Evolutionary conservation across 1,140 invertebrate genomes (phyloP).

Genomic region (Calephelis virginiensis): DNA sequence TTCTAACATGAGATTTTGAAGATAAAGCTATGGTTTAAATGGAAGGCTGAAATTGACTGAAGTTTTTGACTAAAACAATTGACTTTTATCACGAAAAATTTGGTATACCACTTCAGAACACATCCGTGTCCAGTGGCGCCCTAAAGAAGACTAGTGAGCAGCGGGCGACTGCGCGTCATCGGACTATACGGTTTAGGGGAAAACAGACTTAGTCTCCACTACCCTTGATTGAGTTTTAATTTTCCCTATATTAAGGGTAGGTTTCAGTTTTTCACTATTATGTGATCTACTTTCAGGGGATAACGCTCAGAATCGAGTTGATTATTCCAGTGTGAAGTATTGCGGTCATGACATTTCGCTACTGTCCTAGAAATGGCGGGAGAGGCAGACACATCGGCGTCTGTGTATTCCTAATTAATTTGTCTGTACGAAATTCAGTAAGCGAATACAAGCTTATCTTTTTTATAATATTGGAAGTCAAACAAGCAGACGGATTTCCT

Average conservation of each 20-base stretch:
- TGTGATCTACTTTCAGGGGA: slow-evolving; percentile 15
- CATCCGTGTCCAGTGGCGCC: slow-evolving; percentile 57
- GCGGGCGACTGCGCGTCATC: slow-evolving; percentile 34
- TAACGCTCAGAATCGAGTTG: slow-evolving; percentile 25
- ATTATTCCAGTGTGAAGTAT: slow-evolving; percentile 3
- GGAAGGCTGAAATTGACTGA: slow-evolving; percentile 58
- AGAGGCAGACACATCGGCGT: slow-evolving; percentile 37
- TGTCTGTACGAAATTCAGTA: not conserved
- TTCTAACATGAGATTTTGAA: slow-evolving; percentile 4
- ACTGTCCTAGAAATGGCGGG: slow-evolving; percentile 37
- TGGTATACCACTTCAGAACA: slow-evolving; percentile 31
- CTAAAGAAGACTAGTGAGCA: slow-evolving; percentile 53
- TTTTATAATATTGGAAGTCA: too few relatives aligned
- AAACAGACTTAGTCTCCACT: slow-evolving; percentile 27
- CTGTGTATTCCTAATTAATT: slow-evolving; percentile 10
- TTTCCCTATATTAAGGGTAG: not conserved
- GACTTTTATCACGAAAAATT: slow-evolving; percentile 43
- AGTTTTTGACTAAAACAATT: slow-evolving; percentile 45
- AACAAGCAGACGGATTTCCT: too few relatives aligned
- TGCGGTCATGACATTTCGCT: slow-evolving; percentile 21
- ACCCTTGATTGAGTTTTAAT: slow-evolving; percentile 4
- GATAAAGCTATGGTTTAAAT: slow-evolving; percentile 34
- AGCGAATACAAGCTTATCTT: too few relatives aligned
- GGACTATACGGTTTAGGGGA: not conserved
- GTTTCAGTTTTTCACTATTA: not conserved